Percentiles rank a stretch among this genome's conserved stretches.
These are phyloP conservation scores for Drosophila robusta DNA, from an alignment of 2,888 invertebrate species.

Conservation along the genomic window DNA sequence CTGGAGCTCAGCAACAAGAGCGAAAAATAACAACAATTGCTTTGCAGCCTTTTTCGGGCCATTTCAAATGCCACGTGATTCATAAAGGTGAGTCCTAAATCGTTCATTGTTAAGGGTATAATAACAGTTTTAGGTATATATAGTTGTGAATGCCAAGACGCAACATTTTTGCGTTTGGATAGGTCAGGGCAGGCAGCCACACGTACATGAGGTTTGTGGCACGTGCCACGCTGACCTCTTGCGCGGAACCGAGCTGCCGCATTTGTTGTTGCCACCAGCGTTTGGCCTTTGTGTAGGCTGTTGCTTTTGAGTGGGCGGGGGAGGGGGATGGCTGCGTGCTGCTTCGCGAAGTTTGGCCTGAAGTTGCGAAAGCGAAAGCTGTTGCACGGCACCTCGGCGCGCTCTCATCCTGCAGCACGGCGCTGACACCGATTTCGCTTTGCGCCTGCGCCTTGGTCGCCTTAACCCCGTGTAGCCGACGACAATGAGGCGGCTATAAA, in stretches of 20 bases:
- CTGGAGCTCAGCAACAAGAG: no score
- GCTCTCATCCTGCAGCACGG: slow-evolving; percentile 30
- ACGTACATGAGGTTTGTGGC: slow-evolving; percentile 13
- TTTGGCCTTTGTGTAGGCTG: slow-evolving; percentile 14
- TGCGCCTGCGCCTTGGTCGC: slow-evolving; percentile 62
- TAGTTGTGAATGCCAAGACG: slow-evolving; percentile 4
- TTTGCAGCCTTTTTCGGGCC: no score
- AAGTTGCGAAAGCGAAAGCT: slow-evolving; percentile 55
- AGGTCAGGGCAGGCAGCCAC: slow-evolving; percentile 49
- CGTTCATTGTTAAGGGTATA: no score
- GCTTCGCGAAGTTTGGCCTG: slow-evolving; percentile 40
- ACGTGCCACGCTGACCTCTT: slow-evolving; percentile 46
- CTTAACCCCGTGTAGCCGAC: slow-evolving; percentile 40
- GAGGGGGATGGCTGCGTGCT: background rate
- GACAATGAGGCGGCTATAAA: slow-evolving; percentile 46
- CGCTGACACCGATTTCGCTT: slow-evolving; percentile 71
- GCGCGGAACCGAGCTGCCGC: slow-evolving; percentile 7
- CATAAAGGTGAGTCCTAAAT: no score
- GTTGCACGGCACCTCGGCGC: slow-evolving; percentile 47
- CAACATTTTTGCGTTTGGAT: slow-evolving; percentile 48
- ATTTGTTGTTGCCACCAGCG: slow-evolving; percentile 19
- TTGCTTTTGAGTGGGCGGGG: background rate
- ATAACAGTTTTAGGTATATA: no score
- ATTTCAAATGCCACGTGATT: no score
- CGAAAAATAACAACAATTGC: no score